These are phyloP conservation scores for Tachyglossus aculeatus DNA, from an alignment of 2,797 vertebrate species.

Conservation along the genomic window DNA sequence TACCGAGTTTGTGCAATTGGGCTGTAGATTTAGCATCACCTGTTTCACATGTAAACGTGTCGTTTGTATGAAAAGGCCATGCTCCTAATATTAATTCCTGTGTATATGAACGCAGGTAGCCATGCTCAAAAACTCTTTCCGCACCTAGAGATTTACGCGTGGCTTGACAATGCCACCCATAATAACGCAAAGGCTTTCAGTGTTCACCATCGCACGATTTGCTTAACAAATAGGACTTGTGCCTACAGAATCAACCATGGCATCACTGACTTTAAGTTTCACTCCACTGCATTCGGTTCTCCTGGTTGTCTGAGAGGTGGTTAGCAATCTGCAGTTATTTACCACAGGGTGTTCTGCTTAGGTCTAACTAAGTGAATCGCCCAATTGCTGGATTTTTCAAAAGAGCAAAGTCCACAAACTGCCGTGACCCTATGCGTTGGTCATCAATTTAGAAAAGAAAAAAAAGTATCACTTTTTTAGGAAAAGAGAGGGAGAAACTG, in stretches of 20 bases:
- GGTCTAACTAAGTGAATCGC: not conserved
- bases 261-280: not conserved
- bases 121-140: not conserved
- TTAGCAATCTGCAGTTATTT: not conserved
- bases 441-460: not conserved
- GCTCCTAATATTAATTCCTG: not conserved
- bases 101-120: rapidly evolving
- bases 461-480: too few relatives aligned
- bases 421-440: too few relatives aligned
- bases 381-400: too few relatives aligned
- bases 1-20: not conserved
- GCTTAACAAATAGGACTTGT: constrained; percentile 1
- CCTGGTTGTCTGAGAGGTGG: not conserved
- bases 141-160: too few relatives aligned
- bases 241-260: not conserved
- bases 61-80: not conserved
- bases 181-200: not conserved
- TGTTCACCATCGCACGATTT: not conserved
- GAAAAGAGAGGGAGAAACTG: not conserved
- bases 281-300: not conserved
- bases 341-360: not conserved
- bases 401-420: too few relatives aligned
- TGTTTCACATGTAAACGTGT: not conserved
- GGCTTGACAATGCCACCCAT: rapidly evolving
- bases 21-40: not conserved